Percentiles rank a stretch among this genome's conserved stretches.
phyloP scores from a whole-genome alignment of 1,140 invertebrate species.

The Metaphire vulgaris region DNA sequence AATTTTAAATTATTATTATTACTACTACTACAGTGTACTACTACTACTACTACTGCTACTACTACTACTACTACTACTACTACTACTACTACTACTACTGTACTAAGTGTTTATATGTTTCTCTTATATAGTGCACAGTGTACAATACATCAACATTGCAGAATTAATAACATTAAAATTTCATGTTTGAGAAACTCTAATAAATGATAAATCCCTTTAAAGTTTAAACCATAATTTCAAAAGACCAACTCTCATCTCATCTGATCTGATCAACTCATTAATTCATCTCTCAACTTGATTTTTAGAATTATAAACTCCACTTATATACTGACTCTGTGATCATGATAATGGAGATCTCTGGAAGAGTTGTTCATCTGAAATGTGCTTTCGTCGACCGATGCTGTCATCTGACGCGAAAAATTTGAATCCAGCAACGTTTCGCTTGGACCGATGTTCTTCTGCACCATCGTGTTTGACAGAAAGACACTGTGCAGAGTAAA shows the following conservation, averaged over 20 bases:
- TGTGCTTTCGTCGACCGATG: not conserved
- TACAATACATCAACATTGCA: not conserved
- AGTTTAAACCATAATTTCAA: not conserved
- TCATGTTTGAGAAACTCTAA: not conserved
- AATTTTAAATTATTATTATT: not conserved
- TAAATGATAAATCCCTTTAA: no score
- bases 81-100: no score
- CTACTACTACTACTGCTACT: no score
- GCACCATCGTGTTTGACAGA: not conserved
- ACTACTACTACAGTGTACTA: not conserved
- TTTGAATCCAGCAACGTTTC: not conserved
- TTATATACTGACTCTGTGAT: not conserved
- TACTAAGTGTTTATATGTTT: no score
- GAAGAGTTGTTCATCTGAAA: not conserved
- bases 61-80: no score
- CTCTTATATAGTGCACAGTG: no score
- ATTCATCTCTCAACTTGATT: no score
- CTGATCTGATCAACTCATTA: not conserved
- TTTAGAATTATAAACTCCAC: no score
- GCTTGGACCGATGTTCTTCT: not conserved
- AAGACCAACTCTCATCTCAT: not conserved
- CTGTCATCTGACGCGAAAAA: not conserved
- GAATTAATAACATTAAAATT: not conserved
- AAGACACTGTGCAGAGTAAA: not conserved
- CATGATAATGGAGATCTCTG: not conserved